Evolutionary conservation across 2,888 invertebrate species (phyloP), one percentile per base, ranked within the genome.

Genomic region (Gibbula magus): DNA sequence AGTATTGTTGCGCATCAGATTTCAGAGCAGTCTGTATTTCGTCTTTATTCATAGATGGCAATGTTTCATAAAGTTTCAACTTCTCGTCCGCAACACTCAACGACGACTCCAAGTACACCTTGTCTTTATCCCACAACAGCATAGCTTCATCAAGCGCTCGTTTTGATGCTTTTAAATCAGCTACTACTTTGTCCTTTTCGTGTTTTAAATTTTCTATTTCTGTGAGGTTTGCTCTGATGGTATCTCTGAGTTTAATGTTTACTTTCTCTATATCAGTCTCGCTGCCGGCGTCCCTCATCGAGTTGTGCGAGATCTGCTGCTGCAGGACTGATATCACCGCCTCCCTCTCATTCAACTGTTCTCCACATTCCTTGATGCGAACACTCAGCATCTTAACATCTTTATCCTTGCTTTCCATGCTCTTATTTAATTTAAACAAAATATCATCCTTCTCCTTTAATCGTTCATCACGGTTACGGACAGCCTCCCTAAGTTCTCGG

Each of bases 361-460:
- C 83, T 20, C 84, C 84, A 0, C 86, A 82, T 51, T 88, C 86
- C 13, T 86, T 83, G 5, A 91, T 84, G 56, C 88, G 89, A 53
- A 89, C 88, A 75, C 89, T 89, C 75, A 91, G 81, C 67, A 85
- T 90, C 35, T 85, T 87, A 16, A 90, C 79, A 77, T 91, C 90
- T 39, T 88, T 87, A 51, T 85, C 84, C 78, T 91, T 88, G 53
- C 87, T 86, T 74, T 88, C 87, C 20, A 91, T 78, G 29, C 81
- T 87, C 2, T 80, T 70, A 79, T 89, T 90, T 18, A 92, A 76
- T 61, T 88, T 85, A 73, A 86, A 85, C 18, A 92, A 77, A 18
- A 89, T 86, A 18, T 90, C 89, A 78, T 92, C 91, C 82, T 92
- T 92, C 76, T 92, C 91, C 61, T 86, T 89, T 18, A 92, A 81